Conservation (phyloP, 2,113 vertebrate species). For the Lophochroa leadbeateri region DNA sequence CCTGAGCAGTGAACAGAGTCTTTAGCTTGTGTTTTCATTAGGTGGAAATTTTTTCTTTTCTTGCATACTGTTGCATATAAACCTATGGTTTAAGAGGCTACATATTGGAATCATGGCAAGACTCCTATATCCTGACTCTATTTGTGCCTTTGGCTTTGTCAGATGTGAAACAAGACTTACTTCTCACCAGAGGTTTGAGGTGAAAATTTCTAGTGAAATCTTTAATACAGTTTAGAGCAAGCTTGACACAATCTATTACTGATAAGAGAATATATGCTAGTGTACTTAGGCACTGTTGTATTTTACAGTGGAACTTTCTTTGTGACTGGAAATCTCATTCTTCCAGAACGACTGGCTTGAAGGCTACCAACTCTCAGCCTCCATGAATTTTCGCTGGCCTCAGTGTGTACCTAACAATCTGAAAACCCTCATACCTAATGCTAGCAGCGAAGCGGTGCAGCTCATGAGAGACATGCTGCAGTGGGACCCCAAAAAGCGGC, state of each 20-base stretch:
- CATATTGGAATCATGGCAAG: neutral
- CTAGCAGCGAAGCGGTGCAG: slow-evolving; percentile 80
- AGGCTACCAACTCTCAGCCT: slow-evolving; percentile 81
- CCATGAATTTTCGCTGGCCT: slow-evolving; percentile 84
- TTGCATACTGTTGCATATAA: neutral
- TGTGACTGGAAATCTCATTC: neutral
- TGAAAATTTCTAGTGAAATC: neutral
- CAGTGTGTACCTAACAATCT: slow-evolving; percentile 82
- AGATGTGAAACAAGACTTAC: neutral
- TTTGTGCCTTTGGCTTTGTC: neutral
- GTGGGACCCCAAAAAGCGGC: slow-evolving; percentile 85
- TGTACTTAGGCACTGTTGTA: neutral
- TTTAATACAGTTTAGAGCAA: neutral
- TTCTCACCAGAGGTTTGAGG: neutral
- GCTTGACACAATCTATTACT: neutral
- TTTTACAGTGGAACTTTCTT: neutral
- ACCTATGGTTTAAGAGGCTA: neutral
- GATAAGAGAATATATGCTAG: neutral
- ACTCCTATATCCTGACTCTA: neutral
- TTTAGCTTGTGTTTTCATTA: neutral
- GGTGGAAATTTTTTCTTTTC: neutral
- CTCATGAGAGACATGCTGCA: slow-evolving; percentile 85
- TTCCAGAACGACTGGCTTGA: slow-evolving; percentile 84
- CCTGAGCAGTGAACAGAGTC: neutral
- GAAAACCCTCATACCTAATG: slow-evolving; percentile 82